These are phyloP conservation scores for Deroptyus accipitrinus DNA, from an alignment of 2,113 vertebrate species.

Conservation along the genomic window DNA sequence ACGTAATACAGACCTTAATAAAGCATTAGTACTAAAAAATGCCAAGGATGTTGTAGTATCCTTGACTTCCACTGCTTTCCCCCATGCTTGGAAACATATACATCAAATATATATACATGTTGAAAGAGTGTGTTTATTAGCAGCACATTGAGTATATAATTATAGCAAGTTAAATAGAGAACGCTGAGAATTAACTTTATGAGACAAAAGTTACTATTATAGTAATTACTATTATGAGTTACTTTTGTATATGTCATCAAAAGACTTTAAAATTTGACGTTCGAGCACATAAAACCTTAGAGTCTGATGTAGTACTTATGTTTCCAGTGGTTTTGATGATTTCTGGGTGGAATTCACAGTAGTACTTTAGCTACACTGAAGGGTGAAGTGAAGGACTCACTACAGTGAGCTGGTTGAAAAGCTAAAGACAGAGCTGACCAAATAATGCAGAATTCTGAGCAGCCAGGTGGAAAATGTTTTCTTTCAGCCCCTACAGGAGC, in stretches of 20 bases:
- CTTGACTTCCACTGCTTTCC: background rate
- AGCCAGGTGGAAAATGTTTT: background rate
- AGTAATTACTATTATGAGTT: background rate
- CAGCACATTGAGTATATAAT: background rate
- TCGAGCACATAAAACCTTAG: background rate
- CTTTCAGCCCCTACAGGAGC: background rate
- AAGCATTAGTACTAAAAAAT: background rate
- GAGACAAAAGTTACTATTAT: background rate
- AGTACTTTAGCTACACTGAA: background rate
- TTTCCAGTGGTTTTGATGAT: background rate
- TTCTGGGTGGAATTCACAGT: background rate
- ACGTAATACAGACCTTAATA: background rate
- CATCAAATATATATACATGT: background rate
- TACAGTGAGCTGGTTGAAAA: background rate
- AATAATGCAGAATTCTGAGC: background rate
- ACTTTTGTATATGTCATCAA: background rate
- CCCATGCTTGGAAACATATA: background rate
- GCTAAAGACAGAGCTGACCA: background rate
- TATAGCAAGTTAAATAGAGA: background rate
- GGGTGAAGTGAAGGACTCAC: background rate
- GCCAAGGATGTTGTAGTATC: background rate
- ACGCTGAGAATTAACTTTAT: slow-evolving; percentile 18
- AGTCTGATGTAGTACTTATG: background rate
- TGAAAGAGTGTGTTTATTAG: background rate
- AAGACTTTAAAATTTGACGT: background rate